phyloP scores from a whole-genome alignment of 2,797 vertebrate species.

The Champsocephalus gunnari region DNA sequence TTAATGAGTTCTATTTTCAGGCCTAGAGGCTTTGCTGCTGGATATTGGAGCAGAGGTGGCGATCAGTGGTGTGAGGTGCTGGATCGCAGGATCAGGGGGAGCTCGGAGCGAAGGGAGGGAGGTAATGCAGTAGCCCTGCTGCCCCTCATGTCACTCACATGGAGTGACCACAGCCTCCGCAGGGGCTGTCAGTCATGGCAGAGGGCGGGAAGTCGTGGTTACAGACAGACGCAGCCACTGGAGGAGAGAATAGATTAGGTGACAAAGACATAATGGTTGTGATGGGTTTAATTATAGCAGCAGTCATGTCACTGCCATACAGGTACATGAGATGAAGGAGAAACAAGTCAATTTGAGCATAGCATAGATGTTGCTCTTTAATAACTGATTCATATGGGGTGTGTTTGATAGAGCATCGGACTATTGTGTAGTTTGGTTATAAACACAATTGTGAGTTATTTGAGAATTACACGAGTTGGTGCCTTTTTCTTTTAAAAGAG shows the following conservation, averaged over 20 bases:
- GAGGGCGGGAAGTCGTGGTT: slow-evolving; percentile 75
- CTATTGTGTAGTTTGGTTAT: slow-evolving; percentile 14
- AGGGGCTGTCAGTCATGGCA: slow-evolving; percentile 82
- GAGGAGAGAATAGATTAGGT: slow-evolving; percentile 74
- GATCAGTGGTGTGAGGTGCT: slow-evolving; percentile 78
- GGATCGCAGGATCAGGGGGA: slow-evolving; percentile 72
- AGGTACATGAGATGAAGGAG: slow-evolving; percentile 68
- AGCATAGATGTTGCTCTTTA: slow-evolving; percentile 36
- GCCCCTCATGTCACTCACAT: slow-evolving; percentile 77
- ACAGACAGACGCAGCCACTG: slow-evolving; percentile 61
- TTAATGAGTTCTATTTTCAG: slow-evolving; percentile 91
- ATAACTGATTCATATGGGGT: slow-evolving; percentile 23
- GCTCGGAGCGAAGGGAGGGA: slow-evolving; percentile 39
- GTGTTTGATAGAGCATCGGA: slow-evolving; percentile 8
- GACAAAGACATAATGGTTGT: slow-evolving; percentile 73
- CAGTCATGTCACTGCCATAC: slow-evolving; percentile 63
- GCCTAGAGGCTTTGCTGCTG: slow-evolving; percentile 79
- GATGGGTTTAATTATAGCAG: slow-evolving; percentile 80
- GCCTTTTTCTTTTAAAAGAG: slow-evolving; percentile 12
- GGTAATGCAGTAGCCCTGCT: slow-evolving; percentile 74
- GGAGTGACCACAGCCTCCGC: slow-evolving; percentile 80
- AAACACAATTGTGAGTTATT: slow-evolving; percentile 4
- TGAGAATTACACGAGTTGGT: slow-evolving; percentile 7
- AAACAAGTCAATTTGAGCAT: slow-evolving; percentile 40
- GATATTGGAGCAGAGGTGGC: slow-evolving; percentile 80